These are phyloP conservation scores for Acrocera orbiculus DNA, from an alignment of 2,888 invertebrate genomes.

Conservation along the genomic window DNA sequence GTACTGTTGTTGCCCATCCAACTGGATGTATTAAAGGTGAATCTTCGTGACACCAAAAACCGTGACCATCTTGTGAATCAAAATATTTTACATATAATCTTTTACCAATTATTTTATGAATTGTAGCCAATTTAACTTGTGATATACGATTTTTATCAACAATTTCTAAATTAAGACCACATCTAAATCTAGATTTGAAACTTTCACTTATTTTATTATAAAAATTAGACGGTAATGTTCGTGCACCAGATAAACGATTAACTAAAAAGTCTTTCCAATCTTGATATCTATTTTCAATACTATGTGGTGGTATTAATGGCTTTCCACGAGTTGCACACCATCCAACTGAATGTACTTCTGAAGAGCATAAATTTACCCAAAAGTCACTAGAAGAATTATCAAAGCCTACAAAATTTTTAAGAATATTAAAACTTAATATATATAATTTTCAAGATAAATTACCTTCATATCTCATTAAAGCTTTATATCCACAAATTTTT, in stretches of 20 bases:
- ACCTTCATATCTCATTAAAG: slow-evolving; percentile 68
- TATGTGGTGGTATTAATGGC: slow-evolving; percentile 84
- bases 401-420: slow-evolving; percentile 49
- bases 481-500: slow-evolving; percentile 76
- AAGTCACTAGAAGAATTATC: slow-evolving; percentile 83
- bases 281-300: slow-evolving; percentile 78
- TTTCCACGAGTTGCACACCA: slow-evolving; percentile 95
- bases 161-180: slow-evolving; percentile 77
- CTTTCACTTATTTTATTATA: slow-evolving; percentile 73
- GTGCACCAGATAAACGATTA: slow-evolving; percentile 81
- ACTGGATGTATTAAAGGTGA: slow-evolving; percentile 89
- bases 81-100: slow-evolving; percentile 81
- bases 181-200: slow-evolving; percentile 63
- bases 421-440: not conserved
- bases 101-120: slow-evolving; percentile 82
- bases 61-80: slow-evolving; percentile 63
- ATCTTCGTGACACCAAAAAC: slow-evolving; percentile 95
- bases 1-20: slow-evolving; percentile 86
- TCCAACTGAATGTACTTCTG: slow-evolving; percentile 91
- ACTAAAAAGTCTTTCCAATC: slow-evolving; percentile 96
- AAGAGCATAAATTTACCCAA: slow-evolving; percentile 89
- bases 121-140: slow-evolving; percentile 76
- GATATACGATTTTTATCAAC: slow-evolving; percentile 93
- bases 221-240: slow-evolving; percentile 86
- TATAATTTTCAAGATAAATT: not conserved